These are phyloP conservation scores for Naja naja DNA, from an alignment of 2,113 vertebrate species.

Conservation along the genomic window DNA sequence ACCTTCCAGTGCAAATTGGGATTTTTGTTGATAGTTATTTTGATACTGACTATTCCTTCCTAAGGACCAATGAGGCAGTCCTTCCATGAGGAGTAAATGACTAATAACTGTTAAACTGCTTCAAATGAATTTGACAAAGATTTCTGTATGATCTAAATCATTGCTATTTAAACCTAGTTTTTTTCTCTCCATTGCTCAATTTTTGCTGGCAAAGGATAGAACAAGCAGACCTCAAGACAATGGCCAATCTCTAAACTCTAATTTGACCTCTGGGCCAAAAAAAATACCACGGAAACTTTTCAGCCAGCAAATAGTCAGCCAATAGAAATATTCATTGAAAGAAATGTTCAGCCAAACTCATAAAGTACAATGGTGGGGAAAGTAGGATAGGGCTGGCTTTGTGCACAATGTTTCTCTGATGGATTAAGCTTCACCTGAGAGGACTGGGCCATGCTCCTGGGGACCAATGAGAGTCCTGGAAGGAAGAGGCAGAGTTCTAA, in stretches of 20 bases:
- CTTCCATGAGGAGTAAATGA: background rate
- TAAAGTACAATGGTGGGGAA: background rate
- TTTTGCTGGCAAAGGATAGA: background rate
- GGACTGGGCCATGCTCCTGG: background rate
- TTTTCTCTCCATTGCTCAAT: background rate
- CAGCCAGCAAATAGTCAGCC: background rate
- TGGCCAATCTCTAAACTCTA: background rate
- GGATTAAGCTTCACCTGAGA: background rate
- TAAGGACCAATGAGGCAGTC: background rate
- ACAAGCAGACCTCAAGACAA: background rate
- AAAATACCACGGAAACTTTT: background rate
- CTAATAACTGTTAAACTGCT: background rate
- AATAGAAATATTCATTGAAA: background rate
- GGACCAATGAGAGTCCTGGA: background rate
- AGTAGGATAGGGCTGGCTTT: background rate
- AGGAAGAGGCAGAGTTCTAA: background rate
- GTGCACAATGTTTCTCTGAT: background rate
- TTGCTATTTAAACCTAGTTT: background rate
- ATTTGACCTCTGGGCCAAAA: background rate
- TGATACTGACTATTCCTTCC: background rate
- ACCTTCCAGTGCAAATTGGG: background rate
- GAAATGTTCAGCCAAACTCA: background rate
- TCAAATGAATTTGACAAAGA: background rate
- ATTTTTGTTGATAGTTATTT: background rate
- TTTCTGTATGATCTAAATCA: background rate